Conservation (phyloP, 2,113 vertebrate genomes). For the Apodemus sylvaticus region DNA sequence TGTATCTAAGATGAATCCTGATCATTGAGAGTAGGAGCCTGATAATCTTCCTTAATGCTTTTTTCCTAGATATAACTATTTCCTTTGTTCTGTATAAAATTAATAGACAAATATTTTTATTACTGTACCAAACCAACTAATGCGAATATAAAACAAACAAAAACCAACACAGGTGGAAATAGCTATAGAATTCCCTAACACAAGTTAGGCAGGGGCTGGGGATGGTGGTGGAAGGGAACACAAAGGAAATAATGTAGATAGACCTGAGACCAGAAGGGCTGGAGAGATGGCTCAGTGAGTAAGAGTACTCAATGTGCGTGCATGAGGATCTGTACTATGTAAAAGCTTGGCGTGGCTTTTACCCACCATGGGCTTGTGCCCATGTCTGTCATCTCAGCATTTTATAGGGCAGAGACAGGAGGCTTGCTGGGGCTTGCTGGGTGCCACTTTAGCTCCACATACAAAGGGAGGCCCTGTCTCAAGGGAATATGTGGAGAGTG, state of each 20-base stretch:
- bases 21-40: slow-evolving; percentile 6
- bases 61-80: slow-evolving; percentile 17
- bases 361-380: neutral
- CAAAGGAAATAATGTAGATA: neutral
- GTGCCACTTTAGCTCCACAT: neutral
- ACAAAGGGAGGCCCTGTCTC: neutral
- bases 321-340: neutral
- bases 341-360: neutral
- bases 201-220: neutral
- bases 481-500: neutral
- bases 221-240: neutral
- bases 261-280: neutral
- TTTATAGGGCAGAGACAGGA: neutral
- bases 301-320: neutral
- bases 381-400: neutral
- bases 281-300: neutral
- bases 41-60: neutral
- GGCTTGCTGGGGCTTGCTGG: neutral
- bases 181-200: neutral
- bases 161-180: neutral
- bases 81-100: neutral
- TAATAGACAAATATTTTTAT: slow-evolving; percentile 7
- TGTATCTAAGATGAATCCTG: neutral
- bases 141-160: neutral
- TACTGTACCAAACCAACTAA: neutral